These are phyloP conservation scores for Alloplasta piceator DNA, from an alignment of 2,888 invertebrate genomes.

Conservation along the genomic window DNA sequence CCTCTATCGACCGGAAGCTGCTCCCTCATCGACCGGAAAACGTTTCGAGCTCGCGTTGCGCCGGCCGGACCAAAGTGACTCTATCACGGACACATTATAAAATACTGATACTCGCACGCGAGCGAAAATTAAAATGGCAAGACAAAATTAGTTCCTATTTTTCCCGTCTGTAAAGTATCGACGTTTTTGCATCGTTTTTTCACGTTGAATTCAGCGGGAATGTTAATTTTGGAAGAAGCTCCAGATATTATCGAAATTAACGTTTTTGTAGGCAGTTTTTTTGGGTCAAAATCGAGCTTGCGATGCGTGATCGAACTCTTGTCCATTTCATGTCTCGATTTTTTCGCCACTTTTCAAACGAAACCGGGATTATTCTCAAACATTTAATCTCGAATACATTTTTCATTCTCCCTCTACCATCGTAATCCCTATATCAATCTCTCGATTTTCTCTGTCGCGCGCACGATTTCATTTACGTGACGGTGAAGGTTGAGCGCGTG, in stretches of 20 bases:
- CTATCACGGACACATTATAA: conserved; percentile 13
- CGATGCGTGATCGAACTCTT: neutral
- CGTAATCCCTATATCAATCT: conserved; percentile 31
- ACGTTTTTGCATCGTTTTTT: neutral
- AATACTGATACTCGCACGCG: neutral
- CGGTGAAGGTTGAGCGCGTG: conserved; percentile 57
- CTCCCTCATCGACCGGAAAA: conserved; percentile 79
- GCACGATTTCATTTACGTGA: conserved; percentile 66
- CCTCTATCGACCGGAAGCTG: conserved; percentile 77
- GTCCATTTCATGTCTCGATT: neutral
- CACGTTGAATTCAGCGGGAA: no score
- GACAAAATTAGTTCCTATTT: neutral
- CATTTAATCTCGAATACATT: neutral
- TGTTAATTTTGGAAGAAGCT: no score
- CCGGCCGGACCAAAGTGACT: conserved; percentile 48
- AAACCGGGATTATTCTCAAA: neutral
- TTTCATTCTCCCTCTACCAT: conserved; percentile 19
- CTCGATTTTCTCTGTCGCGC: conserved; percentile 49
- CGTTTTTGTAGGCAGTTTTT: no score
- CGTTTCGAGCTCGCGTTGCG: conserved; percentile 55
- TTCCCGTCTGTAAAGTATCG: neutral
- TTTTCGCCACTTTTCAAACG: no score
- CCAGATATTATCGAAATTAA: no score
- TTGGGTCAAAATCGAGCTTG: no score
- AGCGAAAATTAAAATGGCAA: neutral